Evolutionary conservation across 2,113 vertebrate genomes (phyloP).

Genomic region (Pungitius pungitius): DNA sequence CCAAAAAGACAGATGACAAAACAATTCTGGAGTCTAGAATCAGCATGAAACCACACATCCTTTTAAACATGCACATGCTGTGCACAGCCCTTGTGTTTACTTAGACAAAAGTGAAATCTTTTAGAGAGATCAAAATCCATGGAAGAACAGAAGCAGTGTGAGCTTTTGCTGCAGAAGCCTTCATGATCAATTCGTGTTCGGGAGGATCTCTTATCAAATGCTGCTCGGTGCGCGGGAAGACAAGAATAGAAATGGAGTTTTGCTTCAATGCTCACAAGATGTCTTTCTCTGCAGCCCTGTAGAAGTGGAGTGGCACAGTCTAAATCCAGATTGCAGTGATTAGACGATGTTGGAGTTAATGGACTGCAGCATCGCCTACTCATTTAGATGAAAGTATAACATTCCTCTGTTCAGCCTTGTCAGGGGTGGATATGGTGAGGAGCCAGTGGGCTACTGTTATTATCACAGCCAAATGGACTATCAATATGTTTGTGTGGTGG

Average conservation of each 20-base stretch:
- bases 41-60: slow-evolving; percentile 11
- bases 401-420: slow-evolving; percentile 23
- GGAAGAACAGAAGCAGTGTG: slow-evolving; percentile 15
- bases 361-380: slow-evolving; percentile 11
- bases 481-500: slow-evolving; percentile 32
- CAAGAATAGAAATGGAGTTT: slow-evolving; percentile 56
- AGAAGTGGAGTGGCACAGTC: slow-evolving; percentile 11
- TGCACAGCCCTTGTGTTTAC: slow-evolving; percentile 15
- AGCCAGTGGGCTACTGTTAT: slow-evolving; percentile 13
- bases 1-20: slow-evolving; percentile 1
- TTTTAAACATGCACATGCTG: slow-evolving; percentile 9
- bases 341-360: slow-evolving; percentile 32
- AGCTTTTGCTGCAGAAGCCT: slow-evolving; percentile 9
- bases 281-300: slow-evolving; percentile 39
- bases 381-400: slow-evolving; percentile 16
- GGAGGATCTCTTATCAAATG: slow-evolving; percentile 33
- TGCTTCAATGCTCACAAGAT: slow-evolving; percentile 53
- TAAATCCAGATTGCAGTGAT: slow-evolving; percentile 45
- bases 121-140: slow-evolving; percentile 21
- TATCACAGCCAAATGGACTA: slow-evolving; percentile 29
- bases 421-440: slow-evolving; percentile 14
- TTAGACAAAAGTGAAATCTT: slow-evolving; percentile 33
- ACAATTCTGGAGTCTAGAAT: slow-evolving; percentile 9
- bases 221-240: slow-evolving; percentile 29
- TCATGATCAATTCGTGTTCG: slow-evolving; percentile 33